phyloP scores from a whole-genome alignment of 2,113 vertebrate genomes.

The Melanocharis versteri region DNA sequence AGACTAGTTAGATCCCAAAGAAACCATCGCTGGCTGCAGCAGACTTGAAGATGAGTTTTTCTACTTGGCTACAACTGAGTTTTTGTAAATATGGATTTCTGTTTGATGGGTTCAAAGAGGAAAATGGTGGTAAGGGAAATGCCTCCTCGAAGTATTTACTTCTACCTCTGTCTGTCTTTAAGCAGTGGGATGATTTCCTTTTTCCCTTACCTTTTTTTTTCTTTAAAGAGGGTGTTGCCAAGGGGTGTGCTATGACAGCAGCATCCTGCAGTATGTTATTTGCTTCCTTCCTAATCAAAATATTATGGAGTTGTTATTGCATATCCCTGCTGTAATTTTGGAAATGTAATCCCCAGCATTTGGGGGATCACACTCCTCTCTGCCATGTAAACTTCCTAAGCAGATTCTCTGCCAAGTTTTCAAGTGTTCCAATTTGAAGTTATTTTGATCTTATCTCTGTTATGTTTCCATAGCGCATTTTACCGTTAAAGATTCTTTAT shows the following conservation, averaged over 20 bases:
- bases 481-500: background rate
- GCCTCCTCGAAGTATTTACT: background rate
- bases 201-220: background rate
- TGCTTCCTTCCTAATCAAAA: constrained; percentile 41
- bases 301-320: constrained; percentile 38
- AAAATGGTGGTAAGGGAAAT: background rate
- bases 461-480: background rate
- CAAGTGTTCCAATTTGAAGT: constrained; percentile 21
- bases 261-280: constrained; percentile 13
- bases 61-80: background rate
- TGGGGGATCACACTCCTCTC: constrained; percentile 6
- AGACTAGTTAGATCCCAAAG: background rate
- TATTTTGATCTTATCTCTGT: constrained; percentile 8
- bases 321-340: background rate
- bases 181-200: background rate
- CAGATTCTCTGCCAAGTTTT: constrained; percentile 1
- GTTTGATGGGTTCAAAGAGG: background rate
- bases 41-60: background rate
- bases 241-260: background rate
- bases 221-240: background rate
- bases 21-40: rapidly evolving
- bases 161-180: background rate
- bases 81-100: background rate
- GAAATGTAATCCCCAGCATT: constrained; percentile 11
- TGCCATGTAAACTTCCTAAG: constrained; percentile 32